phyloP scores from a whole-genome alignment of 2,113 vertebrate genomes.

The Etia nguti region DNA sequence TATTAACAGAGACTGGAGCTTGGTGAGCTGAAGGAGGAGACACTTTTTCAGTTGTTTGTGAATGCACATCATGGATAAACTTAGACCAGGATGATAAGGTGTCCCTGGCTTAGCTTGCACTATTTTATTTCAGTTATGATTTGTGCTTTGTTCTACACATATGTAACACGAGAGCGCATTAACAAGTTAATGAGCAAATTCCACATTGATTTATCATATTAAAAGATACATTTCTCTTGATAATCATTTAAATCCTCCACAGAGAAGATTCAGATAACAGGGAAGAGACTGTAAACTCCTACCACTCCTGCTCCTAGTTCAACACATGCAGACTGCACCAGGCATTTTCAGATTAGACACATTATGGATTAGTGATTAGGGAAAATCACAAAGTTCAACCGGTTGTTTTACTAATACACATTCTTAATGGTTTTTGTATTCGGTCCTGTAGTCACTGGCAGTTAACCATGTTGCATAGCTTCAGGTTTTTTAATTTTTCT shows the following conservation, averaged over 20 bases:
- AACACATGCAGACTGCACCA: background rate
- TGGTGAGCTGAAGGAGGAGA: background rate
- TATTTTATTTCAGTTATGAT: background rate
- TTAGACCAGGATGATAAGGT: background rate
- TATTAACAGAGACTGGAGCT: background rate
- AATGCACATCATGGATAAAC: background rate
- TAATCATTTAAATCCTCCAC: background rate
- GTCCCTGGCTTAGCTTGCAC: background rate
- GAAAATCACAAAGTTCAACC: background rate
- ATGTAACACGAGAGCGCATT: background rate
- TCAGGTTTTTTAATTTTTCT: background rate
- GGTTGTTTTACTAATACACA: background rate
- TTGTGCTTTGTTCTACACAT: background rate
- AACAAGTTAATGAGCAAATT: background rate
- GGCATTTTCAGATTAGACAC: background rate
- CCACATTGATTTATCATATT: background rate
- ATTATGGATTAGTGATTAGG: background rate
- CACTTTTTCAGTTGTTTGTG: background rate
- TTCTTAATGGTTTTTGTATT: background rate
- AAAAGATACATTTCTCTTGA: background rate
- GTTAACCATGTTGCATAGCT: background rate
- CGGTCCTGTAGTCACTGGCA: too few species aligned
- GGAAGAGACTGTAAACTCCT: background rate
- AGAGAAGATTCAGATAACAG: background rate
- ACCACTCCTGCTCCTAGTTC: background rate